A percentile compares a stretch with the other conserved stretches of the same genome.
These are phyloP conservation scores for Pomacea maculata DNA, from an alignment of 1,140 invertebrate genomes.

Conservation along the genomic window DNA sequence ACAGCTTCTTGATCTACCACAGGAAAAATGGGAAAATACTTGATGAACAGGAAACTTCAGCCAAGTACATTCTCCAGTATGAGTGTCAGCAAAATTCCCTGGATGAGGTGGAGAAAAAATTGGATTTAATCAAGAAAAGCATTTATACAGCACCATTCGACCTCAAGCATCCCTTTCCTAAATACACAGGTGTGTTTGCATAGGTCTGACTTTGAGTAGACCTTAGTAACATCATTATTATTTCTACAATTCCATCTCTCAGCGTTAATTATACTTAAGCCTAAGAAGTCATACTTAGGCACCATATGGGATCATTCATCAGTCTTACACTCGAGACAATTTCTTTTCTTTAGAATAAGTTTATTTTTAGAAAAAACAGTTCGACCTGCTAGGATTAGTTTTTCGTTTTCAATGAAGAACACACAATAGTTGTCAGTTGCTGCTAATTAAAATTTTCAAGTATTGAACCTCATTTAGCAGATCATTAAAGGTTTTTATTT, in stretches of 20 bases:
- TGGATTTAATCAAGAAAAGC: slow-evolving; percentile 3
- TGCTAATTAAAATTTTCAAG: no score
- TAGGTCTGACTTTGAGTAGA: neutral
- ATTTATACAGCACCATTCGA: neutral
- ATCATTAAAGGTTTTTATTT: neutral
- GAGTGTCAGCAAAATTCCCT: slow-evolving; percentile 1
- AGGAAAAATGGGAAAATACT: slow-evolving; percentile 14
- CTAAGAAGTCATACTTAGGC: no score
- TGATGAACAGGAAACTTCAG: neutral
- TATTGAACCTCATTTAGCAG: neutral
- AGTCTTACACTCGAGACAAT: no score
- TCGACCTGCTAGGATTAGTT: no score
- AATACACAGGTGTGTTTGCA: neutral
- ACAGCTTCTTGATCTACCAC: neutral
- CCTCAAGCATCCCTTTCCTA: slow-evolving; percentile 8
- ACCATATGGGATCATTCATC: no score
- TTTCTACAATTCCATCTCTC: no score
- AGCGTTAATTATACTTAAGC: no score
- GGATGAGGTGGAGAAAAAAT: neutral
- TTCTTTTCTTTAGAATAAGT: no score
- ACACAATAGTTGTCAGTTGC: no score
- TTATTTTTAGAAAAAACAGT: no score
- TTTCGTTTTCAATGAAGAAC: no score
- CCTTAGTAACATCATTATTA: no score
- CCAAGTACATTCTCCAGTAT: neutral